phyloP scores from a whole-genome alignment of 2,888 invertebrate genomes.

The Eledona agricola region DNA sequence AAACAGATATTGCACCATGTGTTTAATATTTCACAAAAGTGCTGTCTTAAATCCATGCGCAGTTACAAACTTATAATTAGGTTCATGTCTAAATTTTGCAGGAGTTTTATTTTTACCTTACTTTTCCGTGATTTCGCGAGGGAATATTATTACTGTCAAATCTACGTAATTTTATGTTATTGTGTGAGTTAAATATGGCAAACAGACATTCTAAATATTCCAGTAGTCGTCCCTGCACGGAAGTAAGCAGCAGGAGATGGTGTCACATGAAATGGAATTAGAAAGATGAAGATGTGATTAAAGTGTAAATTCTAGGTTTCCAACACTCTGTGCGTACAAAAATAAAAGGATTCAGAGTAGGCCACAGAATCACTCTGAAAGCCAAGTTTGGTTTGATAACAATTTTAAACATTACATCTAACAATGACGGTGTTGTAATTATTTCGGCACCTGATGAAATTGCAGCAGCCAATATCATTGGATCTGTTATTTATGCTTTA shows the following conservation, averaged over 20 bases:
- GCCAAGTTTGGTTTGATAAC: too few relatives aligned
- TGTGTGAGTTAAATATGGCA: slow-evolving; percentile 20
- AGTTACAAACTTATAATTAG: slow-evolving; percentile 22
- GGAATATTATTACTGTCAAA: not conserved
- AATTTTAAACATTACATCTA: too few relatives aligned
- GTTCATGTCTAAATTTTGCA: slow-evolving; percentile 5
- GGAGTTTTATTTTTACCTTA: slow-evolving; percentile 3
- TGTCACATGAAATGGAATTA: slow-evolving; percentile 40
- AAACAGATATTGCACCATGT: slow-evolving; percentile 3
- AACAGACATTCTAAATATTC: slow-evolving; percentile 40
- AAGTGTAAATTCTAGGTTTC: slow-evolving; percentile 39
- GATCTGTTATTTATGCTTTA: too few relatives aligned
- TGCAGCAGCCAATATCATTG: too few relatives aligned
- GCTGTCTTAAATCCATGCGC: slow-evolving; percentile 4
- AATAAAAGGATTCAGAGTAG: too few relatives aligned
- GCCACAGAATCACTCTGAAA: too few relatives aligned
- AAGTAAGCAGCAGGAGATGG: slow-evolving; percentile 25
- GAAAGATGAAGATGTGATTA: slow-evolving; percentile 46
- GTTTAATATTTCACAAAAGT: slow-evolving; percentile 13
- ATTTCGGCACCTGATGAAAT: too few relatives aligned
- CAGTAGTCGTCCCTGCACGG: slow-evolving; percentile 29
- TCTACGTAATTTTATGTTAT: slow-evolving; percentile 6
- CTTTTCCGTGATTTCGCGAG: not conserved
- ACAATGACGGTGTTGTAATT: too few relatives aligned
- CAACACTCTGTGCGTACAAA: slow-evolving; percentile 36